phyloP scores from a whole-genome alignment of 2,888 invertebrate genomes.

The Drepanosiphum platanoidis region DNA sequence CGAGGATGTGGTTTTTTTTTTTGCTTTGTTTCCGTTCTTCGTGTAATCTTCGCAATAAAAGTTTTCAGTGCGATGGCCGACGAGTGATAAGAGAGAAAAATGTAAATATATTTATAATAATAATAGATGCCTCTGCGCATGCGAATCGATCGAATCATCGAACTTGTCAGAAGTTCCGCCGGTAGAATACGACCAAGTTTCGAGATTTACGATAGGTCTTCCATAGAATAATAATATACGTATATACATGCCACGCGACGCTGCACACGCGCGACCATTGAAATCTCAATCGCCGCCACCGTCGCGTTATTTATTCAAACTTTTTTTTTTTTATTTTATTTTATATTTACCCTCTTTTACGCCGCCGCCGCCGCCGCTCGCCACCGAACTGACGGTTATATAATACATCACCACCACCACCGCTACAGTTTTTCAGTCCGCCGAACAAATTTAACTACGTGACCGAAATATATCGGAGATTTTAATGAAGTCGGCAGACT shows the following conservation, averaged over 20 bases:
- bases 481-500: slow-evolving; percentile 55
- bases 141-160: slow-evolving; percentile 40
- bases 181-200: slow-evolving; percentile 10
- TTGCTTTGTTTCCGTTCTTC: background rate
- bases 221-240: background rate
- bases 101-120: background rate
- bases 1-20: too few species aligned
- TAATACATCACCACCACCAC: background rate
- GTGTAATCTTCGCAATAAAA: background rate
- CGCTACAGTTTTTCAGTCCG: slow-evolving; percentile 43
- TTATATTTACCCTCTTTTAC: background rate
- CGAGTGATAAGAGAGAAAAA: slow-evolving; percentile 3
- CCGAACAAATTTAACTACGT: slow-evolving; percentile 61
- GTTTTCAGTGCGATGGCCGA: background rate
- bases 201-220: background rate
- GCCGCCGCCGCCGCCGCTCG: background rate
- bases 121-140: background rate
- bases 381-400: background rate
- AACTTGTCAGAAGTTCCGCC: slow-evolving; percentile 28
- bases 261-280: slow-evolving; percentile 15
- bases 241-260: background rate
- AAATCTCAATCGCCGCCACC: slow-evolving; percentile 41
- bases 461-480: slow-evolving; percentile 54
- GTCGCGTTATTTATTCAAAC: slow-evolving; percentile 30
- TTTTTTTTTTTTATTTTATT: slow-evolving; percentile 4